A percentile compares a stretch with the other conserved stretches of the same genome.
Conservation (phyloP, 2,797 vertebrate species). For the Mormyrus proboscirostris region DNA sequence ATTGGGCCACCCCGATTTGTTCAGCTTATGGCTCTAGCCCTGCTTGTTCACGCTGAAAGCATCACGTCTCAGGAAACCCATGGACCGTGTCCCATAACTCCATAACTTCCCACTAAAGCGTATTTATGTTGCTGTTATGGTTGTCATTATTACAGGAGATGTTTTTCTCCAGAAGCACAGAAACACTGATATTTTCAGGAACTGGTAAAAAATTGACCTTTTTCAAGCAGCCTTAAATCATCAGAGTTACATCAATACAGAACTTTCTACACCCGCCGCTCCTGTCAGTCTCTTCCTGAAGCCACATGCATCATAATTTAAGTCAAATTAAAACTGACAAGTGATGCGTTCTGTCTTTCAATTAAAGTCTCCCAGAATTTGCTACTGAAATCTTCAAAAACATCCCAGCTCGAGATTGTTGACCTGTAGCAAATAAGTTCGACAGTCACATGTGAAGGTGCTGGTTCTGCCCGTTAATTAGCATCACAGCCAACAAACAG, state of each 20-base stretch:
- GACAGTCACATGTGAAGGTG: neutral
- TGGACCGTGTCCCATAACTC: neutral
- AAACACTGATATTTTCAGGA: neutral
- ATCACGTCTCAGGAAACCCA: too few species aligned
- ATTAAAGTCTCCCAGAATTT: neutral
- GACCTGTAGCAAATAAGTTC: neutral
- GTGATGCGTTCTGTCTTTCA: neutral
- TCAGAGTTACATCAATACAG: slow-evolving; percentile 9
- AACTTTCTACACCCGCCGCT: neutral
- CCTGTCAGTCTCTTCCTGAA: neutral
- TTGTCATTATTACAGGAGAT: neutral
- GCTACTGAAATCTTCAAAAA: neutral
- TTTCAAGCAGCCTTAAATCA: slow-evolving; percentile 10
- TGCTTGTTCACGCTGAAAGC: too few species aligned
- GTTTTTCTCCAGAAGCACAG: neutral
- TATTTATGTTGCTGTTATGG: neutral
- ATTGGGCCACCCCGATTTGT: too few species aligned
- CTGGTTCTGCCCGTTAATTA: slow-evolving; percentile 4
- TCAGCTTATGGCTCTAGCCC: too few species aligned
- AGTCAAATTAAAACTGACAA: neutral
- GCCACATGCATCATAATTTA: neutral
- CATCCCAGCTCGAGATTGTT: neutral
- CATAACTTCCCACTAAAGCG: neutral
- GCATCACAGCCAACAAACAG: neutral
- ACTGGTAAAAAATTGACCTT: slow-evolving; percentile 4